Percentiles rank a stretch among this genome's conserved stretches.
phyloP scores from a whole-genome alignment of 2,888 invertebrate genomes.

The Cerastis leucographa region DNA sequence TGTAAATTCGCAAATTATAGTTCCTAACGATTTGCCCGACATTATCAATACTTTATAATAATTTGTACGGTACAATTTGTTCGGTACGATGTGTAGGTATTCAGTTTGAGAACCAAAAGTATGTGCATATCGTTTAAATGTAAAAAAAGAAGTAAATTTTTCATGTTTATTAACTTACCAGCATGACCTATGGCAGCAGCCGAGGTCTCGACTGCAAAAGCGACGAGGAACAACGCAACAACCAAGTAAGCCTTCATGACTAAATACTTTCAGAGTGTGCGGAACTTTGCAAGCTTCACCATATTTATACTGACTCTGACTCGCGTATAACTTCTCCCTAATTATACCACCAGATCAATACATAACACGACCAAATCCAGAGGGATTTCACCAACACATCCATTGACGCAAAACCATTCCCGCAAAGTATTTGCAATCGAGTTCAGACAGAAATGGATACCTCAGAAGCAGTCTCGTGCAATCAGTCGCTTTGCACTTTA shows the following conservation, averaged over 20 bases:
- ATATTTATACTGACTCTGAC: constrained; percentile 76
- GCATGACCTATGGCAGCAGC: constrained; percentile 42
- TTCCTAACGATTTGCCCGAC: too few species aligned
- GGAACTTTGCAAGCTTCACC: constrained; percentile 64
- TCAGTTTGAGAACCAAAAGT: too few species aligned
- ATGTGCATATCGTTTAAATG: too few species aligned
- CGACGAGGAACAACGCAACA: constrained; percentile 69
- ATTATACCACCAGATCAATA: constrained; percentile 54
- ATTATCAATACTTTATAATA: too few species aligned
- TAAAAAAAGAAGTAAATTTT: too few species aligned
- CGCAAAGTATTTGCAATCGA: constrained; percentile 27
- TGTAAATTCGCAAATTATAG: too few species aligned
- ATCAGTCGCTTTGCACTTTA: constrained; percentile 55
- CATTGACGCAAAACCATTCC: constrained; percentile 62
- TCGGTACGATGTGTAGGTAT: too few species aligned
- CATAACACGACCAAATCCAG: constrained; percentile 45
- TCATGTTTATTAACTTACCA: too few species aligned
- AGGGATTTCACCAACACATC: constrained; percentile 50
- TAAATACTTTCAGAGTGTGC: constrained; percentile 69
- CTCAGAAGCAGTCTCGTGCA: constrained; percentile 32
- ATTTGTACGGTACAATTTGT: too few species aligned
- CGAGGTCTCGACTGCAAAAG: constrained; percentile 57
- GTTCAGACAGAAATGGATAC: constrained; percentile 52
- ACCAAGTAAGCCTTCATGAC: constrained; percentile 77
- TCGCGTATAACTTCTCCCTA: constrained; percentile 60